Evolutionary conservation across 2,113 vertebrate species (phyloP), one percentile per base, ranked within the genome.

Genomic region (Poeciliopsis occidentalis): DNA sequence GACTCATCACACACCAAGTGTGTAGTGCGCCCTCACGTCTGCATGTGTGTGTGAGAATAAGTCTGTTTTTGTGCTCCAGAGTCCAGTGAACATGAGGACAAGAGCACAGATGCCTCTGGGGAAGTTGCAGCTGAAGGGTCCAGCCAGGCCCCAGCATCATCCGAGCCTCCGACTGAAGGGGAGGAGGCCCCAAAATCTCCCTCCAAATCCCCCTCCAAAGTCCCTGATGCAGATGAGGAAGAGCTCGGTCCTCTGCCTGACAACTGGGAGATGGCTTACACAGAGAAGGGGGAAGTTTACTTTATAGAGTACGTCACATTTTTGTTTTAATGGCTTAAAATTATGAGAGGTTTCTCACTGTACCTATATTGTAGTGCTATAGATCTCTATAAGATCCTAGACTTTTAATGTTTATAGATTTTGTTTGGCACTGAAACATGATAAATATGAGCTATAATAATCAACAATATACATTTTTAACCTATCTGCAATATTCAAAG

Each of bases 191-290:
- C 92, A 82, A 88, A 96, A 94, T 91, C 95, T 88, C 83, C 92
- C 47, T 82, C 88, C 78, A 96, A 97, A 83, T 95, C 95, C 60
- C 93, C 92, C 1, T 72, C 85, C 54, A 97, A 97, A 90, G 91
- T 95, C 51, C 95, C 96, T 64, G 97, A 98, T 32, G 94, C 75
- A 61, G 96, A 98, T 2, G 97, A 91, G 62, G 97, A 98, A 3
- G 97, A 98, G 34, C 88, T 96, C 67, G 98, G 97, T 19, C 95
- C 95, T 2, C 89, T 99, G 84, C 98, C 98, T 67, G 98, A 99
- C 89, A 99, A 99, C 91, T 99, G 98, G 98, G 98, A 99, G 94
- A 99, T 99, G 98, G 98, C 98, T 76, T 99, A 99, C 83, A 99
- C 98, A 19, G 98, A 99, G 91, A 99, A 99, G 84, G 98, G 98